These are phyloP conservation scores for Chrosomus eos DNA, from an alignment of 2,797 vertebrate genomes.

Conservation along the genomic window DNA sequence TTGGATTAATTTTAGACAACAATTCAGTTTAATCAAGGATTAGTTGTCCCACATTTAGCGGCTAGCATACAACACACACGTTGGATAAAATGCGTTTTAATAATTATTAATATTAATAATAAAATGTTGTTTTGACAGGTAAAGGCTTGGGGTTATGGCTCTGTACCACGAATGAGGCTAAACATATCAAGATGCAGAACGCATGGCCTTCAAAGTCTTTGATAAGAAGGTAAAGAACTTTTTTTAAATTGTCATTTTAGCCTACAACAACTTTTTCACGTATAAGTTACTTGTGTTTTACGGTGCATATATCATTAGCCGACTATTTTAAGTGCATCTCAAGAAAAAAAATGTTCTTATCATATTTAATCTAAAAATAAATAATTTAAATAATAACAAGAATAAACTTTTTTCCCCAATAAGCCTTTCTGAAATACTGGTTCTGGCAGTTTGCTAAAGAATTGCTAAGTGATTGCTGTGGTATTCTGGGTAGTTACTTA, in stretches of 20 bases:
- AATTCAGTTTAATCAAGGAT: conserved; percentile 26
- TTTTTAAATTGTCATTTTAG: no score
- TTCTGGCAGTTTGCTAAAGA: no score
- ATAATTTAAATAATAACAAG: neutral
- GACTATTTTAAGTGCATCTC: neutral
- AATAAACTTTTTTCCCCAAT: no score
- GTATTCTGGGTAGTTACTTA: no score
- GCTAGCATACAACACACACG: neutral
- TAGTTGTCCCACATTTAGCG: neutral
- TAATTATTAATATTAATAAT: neutral
- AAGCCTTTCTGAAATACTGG: no score
- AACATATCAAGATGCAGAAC: conserved; percentile 74
- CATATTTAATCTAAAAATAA: neutral
- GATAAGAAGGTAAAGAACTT: conserved; percentile 71
- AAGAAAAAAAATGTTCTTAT: neutral
- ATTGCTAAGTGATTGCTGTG: no score
- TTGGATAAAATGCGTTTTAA: conserved; percentile 12
- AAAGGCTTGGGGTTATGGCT: conserved; percentile 72
- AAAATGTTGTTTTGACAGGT: conserved; percentile 59
- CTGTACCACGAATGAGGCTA: conserved; percentile 69
- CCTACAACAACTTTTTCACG: neutral
- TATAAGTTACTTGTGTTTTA: neutral
- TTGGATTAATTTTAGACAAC: conserved; percentile 11
- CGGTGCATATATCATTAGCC: neutral
- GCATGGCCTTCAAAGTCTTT: conserved; percentile 72